A percentile compares a stretch with the other conserved stretches of the same genome.
Conservation (phyloP, 2,797 vertebrate genomes). For the Xenops minutus region DNA sequence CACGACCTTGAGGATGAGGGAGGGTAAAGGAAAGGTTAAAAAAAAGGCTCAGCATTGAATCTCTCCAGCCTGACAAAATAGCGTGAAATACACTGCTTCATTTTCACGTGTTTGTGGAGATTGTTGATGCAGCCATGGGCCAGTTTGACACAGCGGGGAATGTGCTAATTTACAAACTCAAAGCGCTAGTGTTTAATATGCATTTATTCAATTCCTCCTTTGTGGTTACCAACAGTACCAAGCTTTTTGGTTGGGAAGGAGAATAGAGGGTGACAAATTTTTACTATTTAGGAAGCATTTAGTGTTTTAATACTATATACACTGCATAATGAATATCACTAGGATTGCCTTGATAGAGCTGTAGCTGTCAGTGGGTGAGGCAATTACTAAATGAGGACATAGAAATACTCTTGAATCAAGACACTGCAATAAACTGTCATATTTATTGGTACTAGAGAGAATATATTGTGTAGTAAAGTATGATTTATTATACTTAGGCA, state of each 20-base stretch:
- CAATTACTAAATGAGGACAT: conserved; percentile 24
- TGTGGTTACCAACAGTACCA: neutral
- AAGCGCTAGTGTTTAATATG: neutral
- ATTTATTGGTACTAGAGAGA: conserved; percentile 30
- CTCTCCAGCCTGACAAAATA: neutral
- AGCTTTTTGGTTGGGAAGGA: neutral
- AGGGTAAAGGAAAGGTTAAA: neutral
- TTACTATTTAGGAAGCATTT: neutral
- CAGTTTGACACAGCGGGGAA: neutral
- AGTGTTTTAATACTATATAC: neutral
- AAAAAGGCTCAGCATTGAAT: neutral
- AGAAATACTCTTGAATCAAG: conserved; percentile 53
- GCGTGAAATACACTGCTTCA: neutral
- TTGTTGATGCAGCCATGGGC: neutral
- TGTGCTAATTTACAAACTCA: neutral
- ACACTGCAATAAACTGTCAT: conserved; percentile 19
- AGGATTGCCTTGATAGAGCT: neutral
- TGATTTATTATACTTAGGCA: conserved; percentile 20
- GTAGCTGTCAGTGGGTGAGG: conserved; percentile 12
- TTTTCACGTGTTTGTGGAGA: neutral
- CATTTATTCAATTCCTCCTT: neutral
- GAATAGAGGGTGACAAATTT: neutral
- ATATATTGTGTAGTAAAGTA: conserved; percentile 55
- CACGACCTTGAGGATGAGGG: neutral
- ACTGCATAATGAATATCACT: neutral